Evolutionary conservation across 2,797 vertebrate species (phyloP).

Genomic region (Psittacula echo): DNA sequence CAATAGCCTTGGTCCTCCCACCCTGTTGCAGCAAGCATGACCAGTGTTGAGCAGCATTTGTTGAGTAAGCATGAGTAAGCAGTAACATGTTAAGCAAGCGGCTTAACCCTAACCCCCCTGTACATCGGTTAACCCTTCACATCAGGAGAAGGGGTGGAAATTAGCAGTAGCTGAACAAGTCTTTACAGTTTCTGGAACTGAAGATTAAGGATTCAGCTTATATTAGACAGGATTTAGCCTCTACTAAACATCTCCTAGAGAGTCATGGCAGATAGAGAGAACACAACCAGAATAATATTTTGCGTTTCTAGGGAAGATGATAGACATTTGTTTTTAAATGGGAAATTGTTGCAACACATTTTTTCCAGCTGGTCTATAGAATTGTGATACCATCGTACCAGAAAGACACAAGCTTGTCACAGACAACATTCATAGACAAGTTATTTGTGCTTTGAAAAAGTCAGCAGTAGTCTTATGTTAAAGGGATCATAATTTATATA

Average conservation of each 20-base stretch:
- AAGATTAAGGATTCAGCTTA: not conserved
- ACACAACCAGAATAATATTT: not conserved
- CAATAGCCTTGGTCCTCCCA: no score
- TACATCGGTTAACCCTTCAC: no score
- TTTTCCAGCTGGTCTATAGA: not conserved
- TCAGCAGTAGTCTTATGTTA: not conserved
- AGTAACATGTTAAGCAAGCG: no score
- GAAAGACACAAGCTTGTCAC: not conserved
- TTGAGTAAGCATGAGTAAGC: no score
- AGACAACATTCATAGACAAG: not conserved
- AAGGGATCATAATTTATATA: fast-evolving
- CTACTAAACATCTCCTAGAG: not conserved
- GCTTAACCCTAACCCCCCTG: no score
- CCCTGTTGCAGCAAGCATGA: no score
- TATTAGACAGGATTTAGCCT: not conserved
- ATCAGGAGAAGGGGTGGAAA: fast-evolving
- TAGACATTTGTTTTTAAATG: not conserved
- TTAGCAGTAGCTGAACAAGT: not conserved
- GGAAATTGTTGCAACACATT: not conserved
- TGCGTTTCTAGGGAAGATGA: not conserved
- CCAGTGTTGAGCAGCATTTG: no score
- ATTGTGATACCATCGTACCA: not conserved
- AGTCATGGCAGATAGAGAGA: not conserved
- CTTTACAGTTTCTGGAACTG: not conserved
- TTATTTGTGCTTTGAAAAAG: not conserved